Conservation (phyloP, 2,888 invertebrate species). For the Caenorhabditis doughertyi region DNA sequence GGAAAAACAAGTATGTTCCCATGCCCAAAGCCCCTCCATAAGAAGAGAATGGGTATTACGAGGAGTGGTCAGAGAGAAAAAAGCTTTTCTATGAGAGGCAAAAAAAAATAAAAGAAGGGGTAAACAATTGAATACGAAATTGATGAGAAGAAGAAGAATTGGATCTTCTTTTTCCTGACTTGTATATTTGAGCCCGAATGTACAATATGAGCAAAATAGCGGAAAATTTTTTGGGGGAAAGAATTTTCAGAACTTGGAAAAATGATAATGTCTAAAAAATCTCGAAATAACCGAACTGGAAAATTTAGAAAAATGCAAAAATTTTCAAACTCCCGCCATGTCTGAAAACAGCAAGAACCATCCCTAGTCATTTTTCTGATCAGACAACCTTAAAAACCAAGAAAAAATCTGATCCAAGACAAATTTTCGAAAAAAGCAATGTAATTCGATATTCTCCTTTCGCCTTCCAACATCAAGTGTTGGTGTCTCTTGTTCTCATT, state of each 20-base stretch:
- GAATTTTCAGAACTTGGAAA: too few species aligned
- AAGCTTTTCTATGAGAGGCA: slow-evolving; percentile 1
- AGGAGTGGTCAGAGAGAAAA: slow-evolving; percentile 24
- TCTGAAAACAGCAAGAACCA: too few species aligned
- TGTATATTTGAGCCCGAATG: too few species aligned
- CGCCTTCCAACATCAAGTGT: background rate
- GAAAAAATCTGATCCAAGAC: too few species aligned
- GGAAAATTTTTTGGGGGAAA: too few species aligned
- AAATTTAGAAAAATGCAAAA: background rate
- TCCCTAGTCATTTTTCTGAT: too few species aligned
- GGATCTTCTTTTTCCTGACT: background rate
- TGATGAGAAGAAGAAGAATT: slow-evolving; percentile 5
- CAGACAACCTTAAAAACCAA: too few species aligned
- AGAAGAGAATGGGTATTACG: slow-evolving; percentile 26
- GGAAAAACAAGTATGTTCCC: slow-evolving; percentile 11
- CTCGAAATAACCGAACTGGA: too few species aligned
- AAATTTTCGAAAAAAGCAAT: background rate
- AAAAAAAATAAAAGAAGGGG: background rate
- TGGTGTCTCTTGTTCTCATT: background rate
- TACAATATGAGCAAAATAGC: too few species aligned
- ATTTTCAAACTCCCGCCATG: too few species aligned
- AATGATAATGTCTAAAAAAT: too few species aligned
- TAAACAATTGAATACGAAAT: slow-evolving; percentile 54
- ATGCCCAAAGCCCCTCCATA: too few species aligned
- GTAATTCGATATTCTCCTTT: background rate